Evolutionary conservation across 1,140 invertebrate species (phyloP), one percentile per base, ranked within the genome.

Genomic region (Drosophila pseudoobscura): DNA sequence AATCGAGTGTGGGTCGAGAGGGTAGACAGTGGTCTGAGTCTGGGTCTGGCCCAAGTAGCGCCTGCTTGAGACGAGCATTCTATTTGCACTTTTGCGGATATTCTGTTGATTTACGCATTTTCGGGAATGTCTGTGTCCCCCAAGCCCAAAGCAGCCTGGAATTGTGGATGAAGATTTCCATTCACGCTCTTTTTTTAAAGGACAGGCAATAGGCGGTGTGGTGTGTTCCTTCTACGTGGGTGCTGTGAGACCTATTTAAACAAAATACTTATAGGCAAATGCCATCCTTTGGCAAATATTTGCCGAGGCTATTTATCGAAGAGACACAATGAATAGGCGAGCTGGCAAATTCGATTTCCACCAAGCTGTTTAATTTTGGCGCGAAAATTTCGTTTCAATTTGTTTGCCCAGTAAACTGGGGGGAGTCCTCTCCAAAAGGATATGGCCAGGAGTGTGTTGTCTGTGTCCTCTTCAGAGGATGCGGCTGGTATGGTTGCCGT

Each of bases 281-380:
- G 83, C 62, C 78, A 88, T 78, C 83, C 83, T 79, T 87, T 79
- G 75, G 75, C 75, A 87, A 87, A 87, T 88, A 88, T 88, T 88
- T 75, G 49, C 54, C 7, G 11, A 24, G 39, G 70, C 78, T 71
- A 64, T 65, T 82, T 65, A 65, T 70, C 71, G 56, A 75, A 54
- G 13, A 55, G 22, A 56, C 45, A 41, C 43, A 51, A 51, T 46
- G 50, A 57, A 58, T 45, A 39, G 15, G 62, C 56, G 35, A 85
- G 59, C 44, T 61, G 58, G 57, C 47, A 65, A 77, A 69, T 74
- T 57, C 43, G 52, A 72, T 74, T 64, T 55, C 39, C 80, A 55
- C 24, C 46, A 45, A 52, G 59, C 50, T 66, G 74, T 80, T 78
- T 78, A 73, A 84, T 80, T 82, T 83, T 69, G 62, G 47, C 46